Base-by-base conservation (phyloP, 2,113 vertebrate genomes). In the Bostrychus sinensis region DNA sequence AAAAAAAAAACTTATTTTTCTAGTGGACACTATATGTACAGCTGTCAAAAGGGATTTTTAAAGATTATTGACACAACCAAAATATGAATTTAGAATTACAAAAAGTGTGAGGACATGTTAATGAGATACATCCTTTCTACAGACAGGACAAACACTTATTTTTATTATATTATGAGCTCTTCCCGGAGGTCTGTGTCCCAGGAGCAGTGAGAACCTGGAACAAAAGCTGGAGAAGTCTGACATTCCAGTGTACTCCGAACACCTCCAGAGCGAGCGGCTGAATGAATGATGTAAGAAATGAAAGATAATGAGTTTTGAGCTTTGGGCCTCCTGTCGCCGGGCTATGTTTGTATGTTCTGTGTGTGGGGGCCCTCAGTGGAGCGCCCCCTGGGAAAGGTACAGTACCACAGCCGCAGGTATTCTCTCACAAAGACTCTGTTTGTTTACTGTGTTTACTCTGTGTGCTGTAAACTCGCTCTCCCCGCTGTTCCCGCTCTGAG, bases 331-430 rank as follows among this genome's bases (percentile, higher is more conserved):
- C 76, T 78, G 78, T 74, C 38, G 57, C 60, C 7, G 22, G 67
- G 62, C 66, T 80, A 65, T 70, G 58, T 74, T 77, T 72, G 62
- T 36, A 55, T 51, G 46, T 56, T 76, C 68, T 62, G 65, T 74
- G 78, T 84, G 73, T 66, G 37, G 65, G 74, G 71, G 36, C 48
- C 41, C 78, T 67, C 86, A 50, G 55, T 77, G 76, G 85, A 88
- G 66, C 1, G 0, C 6, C 55, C 81, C 88, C 30, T 84, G 20
- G 20, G 81, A 69, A 73, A 82, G 19, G 62, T 0, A 17, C 61
- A 50, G 78, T 72, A 73, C 69, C 77, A 17, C 83, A 62, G 80
- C 78, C 83, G 69, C 86, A 89, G 86, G 88, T 89, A 87, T 80
- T 85, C 82, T 43, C 75, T 65, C 73, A 64, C 77, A 83, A 75